Percentiles rank a stretch among this genome's conserved stretches.
These are phyloP conservation scores for Halcyon malimbica DNA, from an alignment of 2,113 vertebrate species.

Conservation along the genomic window DNA sequence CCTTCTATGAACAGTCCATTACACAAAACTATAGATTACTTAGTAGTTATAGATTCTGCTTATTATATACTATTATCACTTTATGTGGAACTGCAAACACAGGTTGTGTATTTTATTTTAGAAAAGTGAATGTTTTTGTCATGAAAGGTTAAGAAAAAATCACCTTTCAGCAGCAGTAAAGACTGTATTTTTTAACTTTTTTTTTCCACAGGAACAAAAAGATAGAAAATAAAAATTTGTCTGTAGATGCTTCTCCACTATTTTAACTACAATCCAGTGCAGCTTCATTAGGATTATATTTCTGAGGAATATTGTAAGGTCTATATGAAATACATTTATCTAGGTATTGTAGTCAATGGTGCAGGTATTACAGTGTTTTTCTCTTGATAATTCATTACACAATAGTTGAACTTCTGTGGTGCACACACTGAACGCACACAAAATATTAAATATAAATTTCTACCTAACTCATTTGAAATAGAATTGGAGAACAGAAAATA, in stretches of 20 bases:
- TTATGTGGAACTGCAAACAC: not conserved
- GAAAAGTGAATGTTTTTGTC: not conserved
- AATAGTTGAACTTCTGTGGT: not conserved
- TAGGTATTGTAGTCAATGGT: not conserved
- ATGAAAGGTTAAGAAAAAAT: not conserved
- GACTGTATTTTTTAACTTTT: not conserved
- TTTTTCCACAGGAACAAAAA: not conserved
- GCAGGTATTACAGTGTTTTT: not conserved
- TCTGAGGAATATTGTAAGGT: not conserved
- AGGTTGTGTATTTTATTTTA: not conserved
- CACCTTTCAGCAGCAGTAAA: not conserved
- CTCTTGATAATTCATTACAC: not conserved
- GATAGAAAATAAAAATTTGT: not conserved
- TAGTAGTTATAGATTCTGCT: not conserved
- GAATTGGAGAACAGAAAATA: not conserved
- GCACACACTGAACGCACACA: not conserved
- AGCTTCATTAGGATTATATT: not conserved
- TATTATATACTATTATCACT: not conserved
- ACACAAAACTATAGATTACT: not conserved
- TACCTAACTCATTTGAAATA: not conserved
- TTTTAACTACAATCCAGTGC: not conserved
- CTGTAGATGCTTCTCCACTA: not conserved
- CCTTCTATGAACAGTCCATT: not conserved
- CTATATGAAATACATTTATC: not conserved
- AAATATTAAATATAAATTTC: not conserved